These are phyloP conservation scores for Hippocampus abdominalis DNA, from an alignment of 2,113 vertebrate genomes.

Conservation along the genomic window DNA sequence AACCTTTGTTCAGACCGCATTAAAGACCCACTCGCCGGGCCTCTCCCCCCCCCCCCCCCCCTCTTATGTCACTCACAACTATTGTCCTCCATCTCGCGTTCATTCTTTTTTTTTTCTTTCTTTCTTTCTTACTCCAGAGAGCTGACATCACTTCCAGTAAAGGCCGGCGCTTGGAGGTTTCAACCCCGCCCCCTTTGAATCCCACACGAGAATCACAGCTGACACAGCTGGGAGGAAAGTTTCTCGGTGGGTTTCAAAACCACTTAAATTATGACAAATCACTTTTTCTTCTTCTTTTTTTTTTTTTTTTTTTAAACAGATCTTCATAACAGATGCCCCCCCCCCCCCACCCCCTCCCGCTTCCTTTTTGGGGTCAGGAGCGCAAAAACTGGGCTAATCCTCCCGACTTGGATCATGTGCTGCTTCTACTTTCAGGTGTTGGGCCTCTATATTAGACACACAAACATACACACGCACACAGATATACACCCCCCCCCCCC, in stretches of 20 bases:
- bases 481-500: neutral
- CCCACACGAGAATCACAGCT: slow-evolving; percentile 27
- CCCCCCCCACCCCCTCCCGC: neutral
- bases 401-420: slow-evolving; percentile 29
- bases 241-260: slow-evolving; percentile 11
- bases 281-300: neutral
- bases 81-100: slow-evolving; percentile 45
- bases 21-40: slow-evolving; percentile 19
- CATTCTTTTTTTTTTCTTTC: slow-evolving; percentile 14
- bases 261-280: slow-evolving; percentile 2
- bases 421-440: slow-evolving; percentile 36
- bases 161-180: slow-evolving; percentile 37
- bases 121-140: slow-evolving; percentile 28
- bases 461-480: slow-evolving; percentile 5
- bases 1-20: slow-evolving; percentile 51
- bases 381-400: slow-evolving; percentile 37
- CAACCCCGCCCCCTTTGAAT: slow-evolving; percentile 28
- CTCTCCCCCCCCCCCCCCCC: slow-evolving; percentile 16
- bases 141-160: slow-evolving; percentile 73
- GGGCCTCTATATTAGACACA: slow-evolving; percentile 23
- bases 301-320: neutral
- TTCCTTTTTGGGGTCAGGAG: slow-evolving; percentile 11
- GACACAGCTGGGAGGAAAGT: slow-evolving; percentile 25
- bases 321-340: neutral
- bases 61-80: slow-evolving; percentile 61